Base-by-base conservation (phyloP, 2,113 vertebrate species). In the Chitala chitala region DNA sequence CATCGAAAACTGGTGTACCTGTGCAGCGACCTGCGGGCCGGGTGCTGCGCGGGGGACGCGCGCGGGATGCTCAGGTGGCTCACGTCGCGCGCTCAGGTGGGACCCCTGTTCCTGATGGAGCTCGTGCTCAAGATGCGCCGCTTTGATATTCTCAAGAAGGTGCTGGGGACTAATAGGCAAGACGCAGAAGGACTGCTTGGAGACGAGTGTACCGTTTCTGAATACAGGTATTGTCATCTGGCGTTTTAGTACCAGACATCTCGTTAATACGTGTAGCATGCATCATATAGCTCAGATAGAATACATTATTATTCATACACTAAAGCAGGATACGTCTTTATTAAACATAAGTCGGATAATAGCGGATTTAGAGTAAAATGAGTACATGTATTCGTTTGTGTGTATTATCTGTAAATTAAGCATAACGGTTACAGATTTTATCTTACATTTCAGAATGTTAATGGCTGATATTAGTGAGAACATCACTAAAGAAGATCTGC, bases 211-310 rank as follows among this genome's bases (percentile, higher is more conserved):
- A 66, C 86, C 17, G 63, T 98, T 38, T 87, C 94, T 0, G 84
- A 83, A 59, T 98, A 94, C 84, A 96, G 94, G 96, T 96, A 84
- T 90, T 29, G n/a, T n/a, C n/a, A n/a, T n/a, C n/a, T n/a, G n/a
- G n/a, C n/a, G n/a, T n/a, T n/a, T n/a, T n/a, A n/a, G n/a, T n/a
- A n/a, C n/a, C n/a, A n/a, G n/a, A n/a, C n/a, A n/a, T n/a, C n/a
- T n/a, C n/a, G n/a, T n/a, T n/a, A n/a, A n/a, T n/a, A n/a, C n/a
- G n/a, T n/a, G n/a, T n/a, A n/a, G n/a, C n/a, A n/a, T n/a, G n/a
- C n/a, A n/a, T n/a, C n/a, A n/a, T n/a, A n/a, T n/a, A n/a, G n/a
- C n/a, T n/a, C n/a, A n/a, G n/a, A n/a, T n/a, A n/a, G n/a, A n/a
- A n/a, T n/a, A n/a, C n/a, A n/a, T n/a, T n/a, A n/a, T n/a, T n/a